Conservation (phyloP, 2,797 vertebrate species). For the Rhinophrynus dorsalis region DNA sequence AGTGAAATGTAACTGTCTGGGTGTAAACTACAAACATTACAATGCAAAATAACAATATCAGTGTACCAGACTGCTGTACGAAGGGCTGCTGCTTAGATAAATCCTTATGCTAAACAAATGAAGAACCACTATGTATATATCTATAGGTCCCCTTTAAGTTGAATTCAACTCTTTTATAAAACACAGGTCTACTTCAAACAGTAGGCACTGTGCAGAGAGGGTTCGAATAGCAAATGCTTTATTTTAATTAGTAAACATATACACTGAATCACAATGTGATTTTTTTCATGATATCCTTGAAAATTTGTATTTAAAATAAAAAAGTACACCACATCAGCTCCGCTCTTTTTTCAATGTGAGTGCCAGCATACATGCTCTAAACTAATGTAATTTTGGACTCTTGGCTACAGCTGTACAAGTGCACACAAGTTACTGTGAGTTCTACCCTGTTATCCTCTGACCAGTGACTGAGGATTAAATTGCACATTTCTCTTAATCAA, state of each 20-base stretch:
- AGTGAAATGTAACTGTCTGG: too few relatives aligned
- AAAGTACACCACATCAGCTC: constrained; percentile 68
- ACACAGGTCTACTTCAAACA: constrained; percentile 41
- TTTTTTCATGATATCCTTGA: constrained; percentile 36
- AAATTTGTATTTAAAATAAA: constrained; percentile 61
- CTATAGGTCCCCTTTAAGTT: too few relatives aligned
- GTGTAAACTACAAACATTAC: too few relatives aligned
- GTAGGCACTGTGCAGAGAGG: constrained; percentile 63
- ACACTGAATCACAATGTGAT: constrained; percentile 84
- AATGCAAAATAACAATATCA: too few relatives aligned
- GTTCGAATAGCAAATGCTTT: constrained; percentile 82
- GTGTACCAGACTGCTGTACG: too few relatives aligned
- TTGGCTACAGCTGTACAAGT: constrained; percentile 80
- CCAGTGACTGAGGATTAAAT: constrained; percentile 81
- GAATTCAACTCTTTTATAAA: constrained; percentile 22
- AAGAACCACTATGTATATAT: too few relatives aligned
- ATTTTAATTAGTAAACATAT: constrained; percentile 82
- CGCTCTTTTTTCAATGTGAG: constrained; percentile 66
- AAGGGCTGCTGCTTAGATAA: too few relatives aligned
- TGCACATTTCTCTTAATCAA: constrained; percentile 83
- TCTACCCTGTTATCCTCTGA: constrained; percentile 86
- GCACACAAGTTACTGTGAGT: constrained; percentile 73
- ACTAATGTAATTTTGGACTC: constrained; percentile 75
- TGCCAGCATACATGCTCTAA: constrained; percentile 73
- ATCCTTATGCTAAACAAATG: too few relatives aligned